phyloP scores from a whole-genome alignment of 2,888 invertebrate genomes.

The Minunthozetes semirufus region DNA sequence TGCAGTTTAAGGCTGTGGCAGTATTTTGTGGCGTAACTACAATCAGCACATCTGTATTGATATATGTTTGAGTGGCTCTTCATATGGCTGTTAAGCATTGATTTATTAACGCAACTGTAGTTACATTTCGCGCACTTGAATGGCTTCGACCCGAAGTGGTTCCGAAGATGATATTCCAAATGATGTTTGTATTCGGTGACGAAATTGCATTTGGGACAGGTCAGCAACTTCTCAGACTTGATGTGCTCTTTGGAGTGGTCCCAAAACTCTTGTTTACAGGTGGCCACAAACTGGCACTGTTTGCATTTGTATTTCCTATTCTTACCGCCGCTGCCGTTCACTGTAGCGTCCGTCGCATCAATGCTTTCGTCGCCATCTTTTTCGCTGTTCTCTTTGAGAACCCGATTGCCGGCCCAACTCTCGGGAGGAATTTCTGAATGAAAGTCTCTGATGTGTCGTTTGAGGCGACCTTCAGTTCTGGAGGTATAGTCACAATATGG shows the following conservation, averaged over 20 bases:
- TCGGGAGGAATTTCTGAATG: constrained; percentile 47
- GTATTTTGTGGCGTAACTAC: constrained; percentile 94
- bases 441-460: constrained; percentile 49
- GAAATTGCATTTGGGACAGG: constrained; percentile 87
- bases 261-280: constrained; percentile 89
- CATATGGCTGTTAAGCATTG: constrained; percentile 96
- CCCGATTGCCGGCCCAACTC: constrained; percentile 46
- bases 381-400: constrained; percentile 15
- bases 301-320: constrained; percentile 70
- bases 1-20: constrained; percentile 95
- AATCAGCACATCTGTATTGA: constrained; percentile 85
- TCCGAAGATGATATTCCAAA: constrained; percentile 89
- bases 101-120: constrained; percentile 92
- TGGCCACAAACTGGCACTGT: constrained; percentile 74
- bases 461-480: constrained; percentile 53
- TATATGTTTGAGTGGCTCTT: constrained; percentile 83
- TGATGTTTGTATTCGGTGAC: constrained; percentile 99
- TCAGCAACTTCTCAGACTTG: constrained; percentile 80
- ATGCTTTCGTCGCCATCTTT: constrained; percentile 24
- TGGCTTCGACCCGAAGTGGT: constrained; percentile 91
- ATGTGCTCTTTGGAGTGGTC: constrained; percentile 81
- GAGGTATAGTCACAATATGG: constrained; percentile 55
- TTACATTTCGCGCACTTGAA: constrained; percentile 84
- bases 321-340: constrained; percentile 32
- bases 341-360: constrained; percentile 37